Base-by-base conservation (phyloP, 2,113 vertebrate genomes). In the Origma solitaria region DNA sequence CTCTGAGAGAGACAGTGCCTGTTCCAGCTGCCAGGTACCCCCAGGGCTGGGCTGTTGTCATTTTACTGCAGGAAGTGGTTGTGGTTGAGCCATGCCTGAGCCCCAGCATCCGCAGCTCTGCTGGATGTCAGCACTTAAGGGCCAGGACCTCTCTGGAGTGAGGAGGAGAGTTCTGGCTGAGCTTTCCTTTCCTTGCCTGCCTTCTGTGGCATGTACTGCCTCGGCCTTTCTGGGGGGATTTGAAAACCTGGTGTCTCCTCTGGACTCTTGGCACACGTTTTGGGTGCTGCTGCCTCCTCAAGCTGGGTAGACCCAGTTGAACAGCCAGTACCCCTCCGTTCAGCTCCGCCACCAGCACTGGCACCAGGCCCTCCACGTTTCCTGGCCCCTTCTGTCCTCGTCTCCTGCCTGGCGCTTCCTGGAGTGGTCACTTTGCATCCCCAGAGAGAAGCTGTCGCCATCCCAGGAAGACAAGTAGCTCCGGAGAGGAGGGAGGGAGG, bases 331-430 rank as follows among this genome's bases (percentile, higher is more conserved):
- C 33, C 73, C 30, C 73, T 68, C 56, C 0, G 0, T 65, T 82
- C 57, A 72, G 51, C 47, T 69, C 60, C 0, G 0, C 33, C 27
- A 27, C 37, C 10, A 44, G 72, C 0, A 0, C 68, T 96, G 91
- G 91, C 92, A 90, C 38, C 38, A 57, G 51, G 45, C 91, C 66
- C 51, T 75, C 38, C 0, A 0, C 4, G 0, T 57, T 94, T 88
- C 88, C 88, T 92, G 88, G 42, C 17, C 85, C 78, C 79, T 95
- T 93, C 92, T 95, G 85, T 93, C 92, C 61, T 65, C 0, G 0
- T 85, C 62, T 61, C 45, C 37, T 73, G 50, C 76, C 47, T 91
- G 60, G n/a, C 2, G 1, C 62, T 93, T 91, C 61, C 75, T 3
- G 12, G 44, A 92, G 53, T 10, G 1, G 13, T 71, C 0, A 25